A percentile compares a stretch with the other conserved stretches of the same genome.
Evolutionary conservation across 2,888 invertebrate genomes (phyloP).

Genomic region (Pedicia rivosa): DNA sequence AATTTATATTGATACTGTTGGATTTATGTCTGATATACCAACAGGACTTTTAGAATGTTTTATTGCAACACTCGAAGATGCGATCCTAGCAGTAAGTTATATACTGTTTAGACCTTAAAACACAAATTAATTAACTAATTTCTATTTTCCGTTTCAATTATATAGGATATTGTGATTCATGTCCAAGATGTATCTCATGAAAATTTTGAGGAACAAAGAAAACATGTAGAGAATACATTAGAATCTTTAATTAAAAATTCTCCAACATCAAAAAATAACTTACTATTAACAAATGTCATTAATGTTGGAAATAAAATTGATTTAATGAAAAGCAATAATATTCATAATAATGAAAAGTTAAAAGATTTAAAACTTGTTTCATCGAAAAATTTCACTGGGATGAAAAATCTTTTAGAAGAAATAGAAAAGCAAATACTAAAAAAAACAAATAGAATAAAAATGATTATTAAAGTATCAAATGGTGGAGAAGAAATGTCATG

Average conservation of each 20-base stretch:
- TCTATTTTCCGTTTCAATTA: conserved; percentile 31
- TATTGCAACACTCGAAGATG: conserved; percentile 65
- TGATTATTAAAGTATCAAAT: conserved; percentile 38
- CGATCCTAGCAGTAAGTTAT: conserved; percentile 51
- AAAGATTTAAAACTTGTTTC: conserved; percentile 31
- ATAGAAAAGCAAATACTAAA: conserved; percentile 31
- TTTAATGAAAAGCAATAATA: conserved; percentile 21
- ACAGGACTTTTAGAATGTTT: conserved; percentile 63
- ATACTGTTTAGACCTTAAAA: too few species aligned
- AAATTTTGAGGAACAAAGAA: conserved; percentile 46
- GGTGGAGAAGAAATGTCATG: conserved; percentile 43
- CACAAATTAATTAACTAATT: conserved; percentile 13
- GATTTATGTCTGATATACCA: conserved; percentile 74
- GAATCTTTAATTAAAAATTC: conserved; percentile 32
- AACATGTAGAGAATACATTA: conserved; percentile 52
- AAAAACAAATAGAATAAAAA: conserved; percentile 34
- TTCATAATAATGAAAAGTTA: conserved; percentile 9
- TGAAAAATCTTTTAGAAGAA: conserved; percentile 20
- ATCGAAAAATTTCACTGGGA: conserved; percentile 30
- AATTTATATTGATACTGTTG: conserved; percentile 69
- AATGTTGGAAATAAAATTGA: conserved; percentile 65
- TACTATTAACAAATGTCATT: conserved; percentile 30
- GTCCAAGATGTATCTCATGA: conserved; percentile 65
- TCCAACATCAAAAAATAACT: conserved; percentile 26
- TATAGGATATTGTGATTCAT: conserved; percentile 65